phyloP scores from a whole-genome alignment of 2,888 invertebrate genomes.

The Monochamus alternatus region DNA sequence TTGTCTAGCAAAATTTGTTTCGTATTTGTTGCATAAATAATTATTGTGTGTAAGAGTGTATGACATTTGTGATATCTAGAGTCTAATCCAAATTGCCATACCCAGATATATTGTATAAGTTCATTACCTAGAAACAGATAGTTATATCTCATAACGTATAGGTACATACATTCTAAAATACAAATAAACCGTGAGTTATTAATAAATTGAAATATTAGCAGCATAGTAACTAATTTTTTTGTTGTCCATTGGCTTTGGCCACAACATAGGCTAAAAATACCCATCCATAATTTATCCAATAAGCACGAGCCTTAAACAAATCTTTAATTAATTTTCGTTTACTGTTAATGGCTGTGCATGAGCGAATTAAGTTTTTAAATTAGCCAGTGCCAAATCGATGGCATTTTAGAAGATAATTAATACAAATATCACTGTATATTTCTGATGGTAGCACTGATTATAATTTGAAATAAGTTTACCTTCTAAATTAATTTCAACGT shows the following conservation, averaged over 20 bases:
- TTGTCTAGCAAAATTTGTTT: no score
- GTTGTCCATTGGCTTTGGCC: not conserved
- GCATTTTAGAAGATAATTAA: slow-evolving; percentile 1
- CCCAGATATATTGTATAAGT: no score
- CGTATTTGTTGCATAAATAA: no score
- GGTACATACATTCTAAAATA: no score
- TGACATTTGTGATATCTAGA: no score
- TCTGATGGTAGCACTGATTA: not conserved
- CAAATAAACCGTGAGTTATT: no score
- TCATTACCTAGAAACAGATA: no score
- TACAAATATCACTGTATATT: not conserved
- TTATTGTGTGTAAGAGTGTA: no score
- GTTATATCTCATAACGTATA: no score
- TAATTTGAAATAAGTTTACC: not conserved
- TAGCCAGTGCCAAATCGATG: not conserved
- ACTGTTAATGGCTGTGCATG: not conserved
- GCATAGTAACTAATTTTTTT: not conserved
- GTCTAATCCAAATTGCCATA: no score
- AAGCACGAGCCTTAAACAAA: not conserved
- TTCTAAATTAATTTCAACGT: not conserved
- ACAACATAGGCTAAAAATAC: slow-evolving; percentile 1
- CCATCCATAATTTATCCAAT: not conserved
- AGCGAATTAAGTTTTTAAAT: not conserved
- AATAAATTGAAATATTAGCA: no score
- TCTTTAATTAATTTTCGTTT: not conserved